phyloP scores from a whole-genome alignment of 2,113 vertebrate species.

The Sceloporus tristichus region DNA sequence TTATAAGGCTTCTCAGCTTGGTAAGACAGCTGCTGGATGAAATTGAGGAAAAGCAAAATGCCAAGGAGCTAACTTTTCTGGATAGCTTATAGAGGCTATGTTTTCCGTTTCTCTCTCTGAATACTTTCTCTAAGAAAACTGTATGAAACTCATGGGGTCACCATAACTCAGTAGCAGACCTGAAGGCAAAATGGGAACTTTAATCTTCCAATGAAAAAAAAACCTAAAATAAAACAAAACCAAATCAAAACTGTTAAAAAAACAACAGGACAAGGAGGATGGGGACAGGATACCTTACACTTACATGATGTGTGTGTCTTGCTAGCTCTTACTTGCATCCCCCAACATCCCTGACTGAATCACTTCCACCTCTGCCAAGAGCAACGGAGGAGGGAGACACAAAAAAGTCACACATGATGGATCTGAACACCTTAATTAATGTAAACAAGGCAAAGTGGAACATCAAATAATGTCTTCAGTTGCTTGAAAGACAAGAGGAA shows the following conservation, averaged over 20 bases:
- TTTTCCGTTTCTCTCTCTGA: too few relatives aligned
- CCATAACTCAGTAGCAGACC: too few relatives aligned
- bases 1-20: too few relatives aligned
- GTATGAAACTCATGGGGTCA: too few relatives aligned
- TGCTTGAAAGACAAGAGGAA: conserved; percentile 77
- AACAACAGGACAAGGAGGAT: not conserved
- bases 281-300: conserved; percentile 62
- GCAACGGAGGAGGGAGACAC: not conserved
- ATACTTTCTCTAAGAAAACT: too few relatives aligned
- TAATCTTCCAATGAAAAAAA: conserved; percentile 68
- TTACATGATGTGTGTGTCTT: conserved; percentile 67
- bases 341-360: conserved; percentile 21
- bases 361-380: conserved; percentile 46
- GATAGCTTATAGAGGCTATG: too few relatives aligned
- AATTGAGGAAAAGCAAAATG: too few relatives aligned
- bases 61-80: too few relatives aligned
- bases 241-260: too few relatives aligned
- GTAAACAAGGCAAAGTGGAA: conserved; percentile 83
- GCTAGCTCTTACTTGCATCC: conserved; percentile 41
- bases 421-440: conserved; percentile 79
- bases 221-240: too few relatives aligned
- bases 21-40: too few relatives aligned
- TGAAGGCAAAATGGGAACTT: conserved; percentile 65
- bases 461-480: conserved; percentile 77
- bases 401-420: conserved; percentile 77